These are phyloP conservation scores for Heterochromis multidens DNA, from an alignment of 2,113 vertebrate species.

Conservation along the genomic window DNA sequence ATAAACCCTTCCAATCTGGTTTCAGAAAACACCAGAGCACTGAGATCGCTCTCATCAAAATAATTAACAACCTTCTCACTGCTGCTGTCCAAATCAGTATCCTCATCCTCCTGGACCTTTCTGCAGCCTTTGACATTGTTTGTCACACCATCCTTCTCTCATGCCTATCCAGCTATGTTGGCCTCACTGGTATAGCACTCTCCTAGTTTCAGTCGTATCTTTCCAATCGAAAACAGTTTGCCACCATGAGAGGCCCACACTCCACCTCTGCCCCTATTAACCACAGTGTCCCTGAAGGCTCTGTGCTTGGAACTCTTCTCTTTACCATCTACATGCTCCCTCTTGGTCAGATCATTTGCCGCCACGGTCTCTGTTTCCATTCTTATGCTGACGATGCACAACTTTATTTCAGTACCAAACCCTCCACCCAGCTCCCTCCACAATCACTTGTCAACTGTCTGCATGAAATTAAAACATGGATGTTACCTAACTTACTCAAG, in stretches of 20 bases:
- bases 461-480: neutral
- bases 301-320: neutral
- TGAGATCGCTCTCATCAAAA: no score
- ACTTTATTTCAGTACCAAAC: neutral
- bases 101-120: no score
- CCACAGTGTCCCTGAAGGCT: neutral
- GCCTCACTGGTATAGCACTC: neutral
- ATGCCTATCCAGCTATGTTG: accelerated
- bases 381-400: neutral
- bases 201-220: neutral
- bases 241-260: accelerated
- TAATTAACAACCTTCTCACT: no score
- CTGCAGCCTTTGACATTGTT: neutral
- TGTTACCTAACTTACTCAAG: neutral
- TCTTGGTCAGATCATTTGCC: neutral
- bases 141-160: neutral
- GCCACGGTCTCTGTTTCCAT: neutral
- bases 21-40: no score
- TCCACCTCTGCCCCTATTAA: neutral
- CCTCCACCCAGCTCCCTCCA: neutral
- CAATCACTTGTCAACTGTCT: neutral
- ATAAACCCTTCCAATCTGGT: no score
- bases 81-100: no score
- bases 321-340: neutral
- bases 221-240: neutral